Conservation (phyloP, 92 coral and sea anemone species). For the Hydrozoanthus gracilis region DNA sequence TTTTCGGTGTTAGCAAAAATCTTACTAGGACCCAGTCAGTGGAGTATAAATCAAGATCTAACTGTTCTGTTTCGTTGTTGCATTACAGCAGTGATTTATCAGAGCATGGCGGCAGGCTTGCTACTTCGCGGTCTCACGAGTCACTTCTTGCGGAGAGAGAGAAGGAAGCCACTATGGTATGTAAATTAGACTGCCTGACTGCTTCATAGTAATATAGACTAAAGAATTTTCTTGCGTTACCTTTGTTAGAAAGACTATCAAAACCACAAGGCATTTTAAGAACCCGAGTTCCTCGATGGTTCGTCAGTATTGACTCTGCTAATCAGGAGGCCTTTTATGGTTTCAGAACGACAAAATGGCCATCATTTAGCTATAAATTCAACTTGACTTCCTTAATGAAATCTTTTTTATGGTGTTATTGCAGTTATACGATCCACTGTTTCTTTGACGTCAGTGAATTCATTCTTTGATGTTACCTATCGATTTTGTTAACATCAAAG, state of each 20-base stretch:
- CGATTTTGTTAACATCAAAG: too few species aligned
- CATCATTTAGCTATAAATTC: neutral
- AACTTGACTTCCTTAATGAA: neutral
- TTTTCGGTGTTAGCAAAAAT: constrained; percentile 31
- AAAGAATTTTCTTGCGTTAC: neutral
- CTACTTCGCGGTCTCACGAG: constrained; percentile 42
- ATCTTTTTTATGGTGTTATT: too few species aligned
- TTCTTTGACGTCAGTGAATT: too few species aligned
- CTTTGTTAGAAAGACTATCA: neutral
- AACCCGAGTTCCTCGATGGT: neutral
- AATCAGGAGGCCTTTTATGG: constrained; percentile 18
- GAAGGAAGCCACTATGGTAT: constrained; percentile 24
- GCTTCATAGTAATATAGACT: neutral
- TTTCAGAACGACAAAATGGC: neutral
- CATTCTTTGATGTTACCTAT: too few species aligned
- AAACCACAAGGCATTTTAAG: neutral
- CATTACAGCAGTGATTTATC: constrained; percentile 42
- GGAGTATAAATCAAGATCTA: constrained; percentile 10
- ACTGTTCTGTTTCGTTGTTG: constrained; percentile 37
- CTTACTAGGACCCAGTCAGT: constrained; percentile 18
- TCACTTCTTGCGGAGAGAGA: constrained; percentile 39
- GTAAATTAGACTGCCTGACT: neutral
- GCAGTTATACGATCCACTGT: too few species aligned
- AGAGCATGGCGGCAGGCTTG: constrained; percentile 26
- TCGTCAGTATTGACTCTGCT: constrained; percentile 14